These are phyloP conservation scores for Trissoscelio sp. DNA, from an alignment of 2,888 invertebrate species.

Conservation along the genomic window DNA sequence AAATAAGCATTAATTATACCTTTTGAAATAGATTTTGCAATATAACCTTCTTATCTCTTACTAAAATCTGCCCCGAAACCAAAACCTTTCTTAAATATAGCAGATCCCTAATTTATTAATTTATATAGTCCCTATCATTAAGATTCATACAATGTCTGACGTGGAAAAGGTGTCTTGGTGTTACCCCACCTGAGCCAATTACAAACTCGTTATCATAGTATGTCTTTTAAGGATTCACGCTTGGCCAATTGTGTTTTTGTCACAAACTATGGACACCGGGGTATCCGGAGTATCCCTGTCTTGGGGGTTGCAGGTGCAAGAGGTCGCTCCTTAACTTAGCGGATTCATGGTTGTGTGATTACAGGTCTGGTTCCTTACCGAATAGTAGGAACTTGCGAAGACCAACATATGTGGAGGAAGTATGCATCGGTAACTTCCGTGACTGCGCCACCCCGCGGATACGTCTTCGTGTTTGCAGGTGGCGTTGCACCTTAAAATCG, in stretches of 20 bases:
- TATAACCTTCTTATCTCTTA: too few relatives aligned
- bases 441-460: constrained; percentile 77
- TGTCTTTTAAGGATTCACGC: constrained; percentile 59
- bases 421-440: constrained; percentile 77
- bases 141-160: constrained; percentile 7
- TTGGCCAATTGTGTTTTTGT: constrained; percentile 36
- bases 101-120: not conserved
- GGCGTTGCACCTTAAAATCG: constrained; percentile 65
- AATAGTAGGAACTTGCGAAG: constrained; percentile 68
- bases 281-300: constrained; percentile 73
- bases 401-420: constrained; percentile 80
- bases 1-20: too few relatives aligned
- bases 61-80: too few relatives aligned
- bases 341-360: constrained; percentile 83
- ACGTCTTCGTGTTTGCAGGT: constrained; percentile 79
- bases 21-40: too few relatives aligned
- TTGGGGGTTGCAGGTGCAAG: constrained; percentile 82
- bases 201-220: constrained; percentile 21
- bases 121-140: not conserved
- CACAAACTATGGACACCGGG: constrained; percentile 21
- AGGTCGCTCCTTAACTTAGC: constrained; percentile 74
- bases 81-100: not conserved
- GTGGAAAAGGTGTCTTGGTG: constrained; percentile 14
- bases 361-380: constrained; percentile 71
- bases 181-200: constrained; percentile 23